Base-by-base conservation (phyloP, 2,113 vertebrate genomes). In the Epinephelus lanceolatus region DNA sequence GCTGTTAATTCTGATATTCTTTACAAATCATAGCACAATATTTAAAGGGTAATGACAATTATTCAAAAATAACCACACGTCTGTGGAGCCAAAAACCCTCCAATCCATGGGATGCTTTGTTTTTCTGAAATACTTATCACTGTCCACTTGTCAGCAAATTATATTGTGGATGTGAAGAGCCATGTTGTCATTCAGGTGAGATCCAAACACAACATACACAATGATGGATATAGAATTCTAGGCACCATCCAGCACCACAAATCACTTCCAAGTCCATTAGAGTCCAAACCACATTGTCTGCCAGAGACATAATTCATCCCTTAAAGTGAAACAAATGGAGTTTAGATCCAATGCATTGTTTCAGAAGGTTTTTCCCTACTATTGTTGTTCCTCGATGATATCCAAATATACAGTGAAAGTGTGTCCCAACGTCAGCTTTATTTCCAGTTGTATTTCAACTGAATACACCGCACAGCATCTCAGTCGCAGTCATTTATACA, bases 141-240 rank as follows among this genome's bases (percentile, higher is more conserved):
- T 8, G 25, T 33, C 49, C 27, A 70, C 42, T 49, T 27, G 37
- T 65, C 62, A 45, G 21, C 33, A 3, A 1, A 47, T 47, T 15
- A 47, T 61, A 45, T 8, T 45, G 15, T 33, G 6, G 13, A 65
- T 23, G 8, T 13, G 37, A 3, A 8, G 2, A 13, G 55, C 12
- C 55, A 47, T 5, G 0, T 23, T 62, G 27, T 18, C 72, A 13
- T 40, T 23, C 47, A 63, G 59, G 59, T 52, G 47, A 75, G 27
- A 75, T 17, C 59, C 72, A 75, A 62, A 62, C 71, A 52, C 13
- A 51, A 74, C 72, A 75, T 12, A 45, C 72, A 37, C 27, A 17
- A 45, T 1, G 7, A 52, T 23, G 52, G 19, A 14, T 49, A 10
- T 45, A 45, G 8, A 12, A 15, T 4, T 49, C 6, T 4, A 21